Conservation (phyloP, 2,888 invertebrate genomes). For the Thysanoteuthis rhombus region DNA sequence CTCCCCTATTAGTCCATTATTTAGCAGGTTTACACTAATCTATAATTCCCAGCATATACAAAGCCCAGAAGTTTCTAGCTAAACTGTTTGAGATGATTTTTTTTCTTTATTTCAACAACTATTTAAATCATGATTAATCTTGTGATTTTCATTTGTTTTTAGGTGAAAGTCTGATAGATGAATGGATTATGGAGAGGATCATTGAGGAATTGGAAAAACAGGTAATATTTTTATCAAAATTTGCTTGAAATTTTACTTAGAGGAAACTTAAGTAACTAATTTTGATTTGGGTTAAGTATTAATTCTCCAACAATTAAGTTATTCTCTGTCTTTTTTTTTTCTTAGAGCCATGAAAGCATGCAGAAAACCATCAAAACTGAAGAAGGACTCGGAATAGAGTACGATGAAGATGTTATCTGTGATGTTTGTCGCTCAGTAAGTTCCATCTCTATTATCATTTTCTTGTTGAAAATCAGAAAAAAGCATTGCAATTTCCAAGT, state of each 20-base stretch:
- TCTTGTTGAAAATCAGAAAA: neutral
- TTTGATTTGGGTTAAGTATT: neutral
- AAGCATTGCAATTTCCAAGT: neutral
- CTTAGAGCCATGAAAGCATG: conserved; percentile 65
- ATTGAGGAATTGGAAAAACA: conserved; percentile 91
- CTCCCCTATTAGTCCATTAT: no score
- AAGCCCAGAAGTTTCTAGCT: no score
- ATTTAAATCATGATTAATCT: neutral
- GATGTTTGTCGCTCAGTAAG: conserved; percentile 93
- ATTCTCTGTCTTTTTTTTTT: conserved; percentile 26
- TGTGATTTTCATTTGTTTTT: conserved; percentile 28
- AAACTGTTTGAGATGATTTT: no score
- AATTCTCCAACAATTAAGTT: no score
- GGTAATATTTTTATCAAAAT: conserved; percentile 44
- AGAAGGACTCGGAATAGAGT: conserved; percentile 84
- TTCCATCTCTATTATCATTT: conserved; percentile 39
- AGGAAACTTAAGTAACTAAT: neutral
- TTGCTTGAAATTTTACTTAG: neutral
- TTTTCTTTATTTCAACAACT: no score
- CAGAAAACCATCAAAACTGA: conserved; percentile 65
- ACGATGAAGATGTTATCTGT: conserved; percentile 98
- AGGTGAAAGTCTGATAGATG: conserved; percentile 77
- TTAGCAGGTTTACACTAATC: no score
- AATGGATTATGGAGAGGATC: conserved; percentile 89
- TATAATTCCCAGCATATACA: no score